phyloP scores from a whole-genome alignment of 2,888 invertebrate species.

The Papilio elwesi region DNA sequence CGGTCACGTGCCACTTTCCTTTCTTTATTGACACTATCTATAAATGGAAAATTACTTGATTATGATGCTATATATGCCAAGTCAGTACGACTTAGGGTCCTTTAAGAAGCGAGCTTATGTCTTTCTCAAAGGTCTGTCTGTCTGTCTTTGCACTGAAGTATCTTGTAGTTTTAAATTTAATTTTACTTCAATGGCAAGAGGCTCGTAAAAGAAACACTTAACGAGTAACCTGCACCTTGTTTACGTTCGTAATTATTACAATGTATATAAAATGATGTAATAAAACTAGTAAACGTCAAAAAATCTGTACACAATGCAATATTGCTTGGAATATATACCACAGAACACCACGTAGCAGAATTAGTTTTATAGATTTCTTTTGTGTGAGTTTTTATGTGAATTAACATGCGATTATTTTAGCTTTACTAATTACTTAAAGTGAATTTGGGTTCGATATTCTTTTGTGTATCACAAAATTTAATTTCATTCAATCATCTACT shows the following conservation, averaged over 20 bases:
- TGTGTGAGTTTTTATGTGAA: too few species aligned
- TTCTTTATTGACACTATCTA: conserved; percentile 82
- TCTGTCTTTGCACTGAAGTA: conserved; percentile 20
- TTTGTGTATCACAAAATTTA: too few species aligned
- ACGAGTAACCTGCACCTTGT: background rate
- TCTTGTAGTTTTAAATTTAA: conserved; percentile 16
- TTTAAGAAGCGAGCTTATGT: too few species aligned
- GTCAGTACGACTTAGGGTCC: too few species aligned
- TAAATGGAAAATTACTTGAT: conserved; percentile 65
- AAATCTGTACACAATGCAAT: background rate
- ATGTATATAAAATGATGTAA: background rate
- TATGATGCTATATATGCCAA: too few species aligned
- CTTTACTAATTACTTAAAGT: too few species aligned
- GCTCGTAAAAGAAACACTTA: conserved; percentile 19
- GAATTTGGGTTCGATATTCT: too few species aligned
- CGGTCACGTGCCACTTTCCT: conserved; percentile 77
- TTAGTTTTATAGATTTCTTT: too few species aligned
- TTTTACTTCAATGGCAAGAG: conserved; percentile 19
- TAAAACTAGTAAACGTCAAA: conserved; percentile 3
- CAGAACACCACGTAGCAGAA: too few species aligned
- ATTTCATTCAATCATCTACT: too few species aligned
- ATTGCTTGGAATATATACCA: background rate
- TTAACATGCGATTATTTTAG: too few species aligned
- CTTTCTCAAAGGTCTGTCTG: too few species aligned
- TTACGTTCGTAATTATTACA: background rate